Evolutionary conservation across 1,140 invertebrate genomes (phyloP).

Genomic region (Zaprionus ornatus): DNA sequence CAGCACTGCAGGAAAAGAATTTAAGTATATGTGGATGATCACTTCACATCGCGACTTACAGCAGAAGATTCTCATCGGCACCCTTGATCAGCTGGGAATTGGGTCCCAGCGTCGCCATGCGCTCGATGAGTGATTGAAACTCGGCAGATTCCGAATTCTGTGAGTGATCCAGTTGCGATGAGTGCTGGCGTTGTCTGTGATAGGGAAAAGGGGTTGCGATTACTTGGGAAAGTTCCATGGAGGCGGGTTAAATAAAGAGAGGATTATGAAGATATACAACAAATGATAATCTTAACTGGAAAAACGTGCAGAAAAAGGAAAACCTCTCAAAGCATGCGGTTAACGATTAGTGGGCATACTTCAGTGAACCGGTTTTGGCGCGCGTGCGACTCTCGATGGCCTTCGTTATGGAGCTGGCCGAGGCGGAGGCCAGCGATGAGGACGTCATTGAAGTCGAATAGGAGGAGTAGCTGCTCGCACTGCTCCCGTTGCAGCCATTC

Average conservation of each 20-base stretch:
- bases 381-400: constrained; percentile 71
- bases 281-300: not conserved
- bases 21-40: not conserved
- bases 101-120: constrained; percentile 85
- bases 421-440: constrained; percentile 59
- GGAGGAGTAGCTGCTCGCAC: constrained; percentile 60
- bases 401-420: constrained; percentile 61
- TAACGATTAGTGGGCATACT: constrained; percentile 69
- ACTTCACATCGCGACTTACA: constrained; percentile 85
- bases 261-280: not conserved
- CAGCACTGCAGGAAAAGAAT: constrained; percentile 84
- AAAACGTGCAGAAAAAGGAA: constrained; percentile 17
- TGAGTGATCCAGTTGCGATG: constrained; percentile 66
- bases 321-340: constrained; percentile 37
- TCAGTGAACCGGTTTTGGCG: constrained; percentile 77
- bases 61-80: constrained; percentile 87
- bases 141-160: constrained; percentile 73
- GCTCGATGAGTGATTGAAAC: constrained; percentile 85
- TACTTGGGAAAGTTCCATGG: not conserved
- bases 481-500: constrained; percentile 54
- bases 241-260: not conserved
- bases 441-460: constrained; percentile 72
- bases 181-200: constrained; percentile 56
- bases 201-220: not conserved
- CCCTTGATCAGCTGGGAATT: constrained; percentile 87